Evolutionary conservation across 2,797 vertebrate genomes (phyloP).

Genomic region (Dryobates pubescens): DNA sequence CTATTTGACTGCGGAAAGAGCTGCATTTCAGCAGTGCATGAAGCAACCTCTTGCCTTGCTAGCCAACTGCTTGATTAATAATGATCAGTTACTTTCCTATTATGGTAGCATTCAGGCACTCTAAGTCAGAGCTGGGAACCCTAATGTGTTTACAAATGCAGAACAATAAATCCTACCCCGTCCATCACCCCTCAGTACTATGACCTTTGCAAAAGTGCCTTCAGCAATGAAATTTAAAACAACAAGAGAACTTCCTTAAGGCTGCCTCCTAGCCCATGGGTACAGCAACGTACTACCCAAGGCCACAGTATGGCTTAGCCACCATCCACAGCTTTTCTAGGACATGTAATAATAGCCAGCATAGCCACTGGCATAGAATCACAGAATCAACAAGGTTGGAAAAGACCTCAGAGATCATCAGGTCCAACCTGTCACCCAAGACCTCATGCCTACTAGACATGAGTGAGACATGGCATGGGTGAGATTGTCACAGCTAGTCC

Average conservation of each 20-base stretch:
- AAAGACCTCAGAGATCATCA: no score
- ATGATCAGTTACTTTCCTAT: slow-evolving; percentile 50
- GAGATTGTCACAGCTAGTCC: not conserved
- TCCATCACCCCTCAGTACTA: not conserved
- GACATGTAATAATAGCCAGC: accelerated
- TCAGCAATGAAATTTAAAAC: not conserved
- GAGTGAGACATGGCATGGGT: not conserved
- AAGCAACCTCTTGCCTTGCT: not conserved
- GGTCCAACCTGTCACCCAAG: no score
- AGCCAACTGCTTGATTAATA: slow-evolving; percentile 56
- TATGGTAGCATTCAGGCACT: slow-evolving; percentile 17
- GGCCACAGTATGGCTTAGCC: not conserved
- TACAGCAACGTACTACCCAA: not conserved
- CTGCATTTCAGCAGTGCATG: not conserved
- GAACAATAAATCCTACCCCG: slow-evolving; percentile 25
- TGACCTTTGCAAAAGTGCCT: slow-evolving; percentile 32
- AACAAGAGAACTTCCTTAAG: not conserved
- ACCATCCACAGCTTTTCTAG: not conserved
- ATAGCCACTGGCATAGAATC: not conserved
- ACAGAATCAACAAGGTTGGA: no score
- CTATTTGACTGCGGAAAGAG: not conserved
- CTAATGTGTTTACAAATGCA: slow-evolving; percentile 38
- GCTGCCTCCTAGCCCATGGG: not conserved
- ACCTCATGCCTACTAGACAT: no score
- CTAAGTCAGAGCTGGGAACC: slow-evolving; percentile 2